phyloP scores from a whole-genome alignment of 2,888 invertebrate genomes.

The Ophion costatus region DNA sequence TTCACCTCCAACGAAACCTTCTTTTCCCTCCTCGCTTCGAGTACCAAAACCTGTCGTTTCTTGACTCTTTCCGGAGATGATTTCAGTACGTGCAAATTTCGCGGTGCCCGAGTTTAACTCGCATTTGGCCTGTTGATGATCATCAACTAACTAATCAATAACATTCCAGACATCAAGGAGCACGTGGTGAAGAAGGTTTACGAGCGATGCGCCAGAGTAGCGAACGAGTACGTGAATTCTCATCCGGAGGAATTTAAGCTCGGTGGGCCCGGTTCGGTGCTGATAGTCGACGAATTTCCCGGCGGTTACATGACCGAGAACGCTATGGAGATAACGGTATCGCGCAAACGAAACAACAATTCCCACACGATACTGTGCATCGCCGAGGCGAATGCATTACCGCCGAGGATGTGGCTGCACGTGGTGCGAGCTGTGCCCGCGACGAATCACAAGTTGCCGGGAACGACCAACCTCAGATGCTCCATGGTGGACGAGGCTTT shows the following conservation, averaged over 20 bases:
- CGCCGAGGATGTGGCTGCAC: conserved; percentile 84
- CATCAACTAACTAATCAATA: not conserved
- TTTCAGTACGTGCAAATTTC: too few species aligned
- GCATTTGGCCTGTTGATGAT: not conserved
- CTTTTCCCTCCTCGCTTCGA: too few species aligned
- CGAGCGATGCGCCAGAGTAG: conserved; percentile 85
- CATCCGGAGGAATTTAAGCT: conserved; percentile 84
- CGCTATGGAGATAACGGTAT: conserved; percentile 83
- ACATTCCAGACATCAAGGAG: conserved; percentile 85
- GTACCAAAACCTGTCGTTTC: too few species aligned
- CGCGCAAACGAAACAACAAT: conserved; percentile 84
- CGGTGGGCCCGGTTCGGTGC: conserved; percentile 86
- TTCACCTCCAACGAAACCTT: too few species aligned
- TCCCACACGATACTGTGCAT: conserved; percentile 88
- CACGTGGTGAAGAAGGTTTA: conserved; percentile 86
- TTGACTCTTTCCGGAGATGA: too few species aligned
- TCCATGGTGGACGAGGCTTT: conserved; percentile 82
- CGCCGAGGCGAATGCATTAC: conserved; percentile 85
- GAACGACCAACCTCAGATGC: conserved; percentile 69
- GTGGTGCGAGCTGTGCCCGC: conserved; percentile 79
- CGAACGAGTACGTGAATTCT: conserved; percentile 83
- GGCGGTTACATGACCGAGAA: conserved; percentile 86
- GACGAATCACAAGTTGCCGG: conserved; percentile 76
- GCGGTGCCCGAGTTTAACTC: not conserved
- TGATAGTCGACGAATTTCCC: conserved; percentile 88